Percentiles rank a stretch among this genome's conserved stretches.
These are phyloP conservation scores for Caranx melampygus DNA, from an alignment of 2,113 vertebrate genomes.

Conservation along the genomic window DNA sequence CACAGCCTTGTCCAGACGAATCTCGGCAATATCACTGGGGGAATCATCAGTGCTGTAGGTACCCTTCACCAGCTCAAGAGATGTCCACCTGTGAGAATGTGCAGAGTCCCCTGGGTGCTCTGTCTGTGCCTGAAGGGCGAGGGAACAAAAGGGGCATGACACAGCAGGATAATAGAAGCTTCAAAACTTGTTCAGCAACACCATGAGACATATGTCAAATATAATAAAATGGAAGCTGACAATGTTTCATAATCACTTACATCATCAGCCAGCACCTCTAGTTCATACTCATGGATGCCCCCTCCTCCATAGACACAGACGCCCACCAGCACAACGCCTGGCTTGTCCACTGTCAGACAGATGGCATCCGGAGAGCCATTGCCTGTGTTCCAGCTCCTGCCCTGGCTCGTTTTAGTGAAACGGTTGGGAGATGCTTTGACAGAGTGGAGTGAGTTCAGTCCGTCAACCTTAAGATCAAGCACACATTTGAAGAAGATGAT, in stretches of 20 bases:
- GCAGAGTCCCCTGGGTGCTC: constrained; percentile 95
- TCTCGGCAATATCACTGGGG: constrained; percentile 97
- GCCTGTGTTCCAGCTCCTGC: constrained; percentile 98
- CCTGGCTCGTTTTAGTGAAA: constrained; percentile 98
- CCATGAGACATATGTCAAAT: neutral
- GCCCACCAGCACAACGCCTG: constrained; percentile 95
- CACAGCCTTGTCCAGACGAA: constrained; percentile 96
- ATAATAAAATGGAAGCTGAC: neutral
- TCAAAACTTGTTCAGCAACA: neutral
- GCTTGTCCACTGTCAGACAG: constrained; percentile 96
- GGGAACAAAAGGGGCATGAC: neutral
- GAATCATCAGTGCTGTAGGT: constrained; percentile 99
- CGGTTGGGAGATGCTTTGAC: constrained; percentile 96
- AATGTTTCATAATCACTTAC: constrained; percentile 81
- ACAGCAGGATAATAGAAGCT: neutral
- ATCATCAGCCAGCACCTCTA: constrained; percentile 97
- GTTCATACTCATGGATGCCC: constrained; percentile 97
- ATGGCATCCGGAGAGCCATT: constrained; percentile 99
- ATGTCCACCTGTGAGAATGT: constrained; percentile 98
- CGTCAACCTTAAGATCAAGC: constrained; percentile 87
- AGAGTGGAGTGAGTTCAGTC: constrained; percentile 95
- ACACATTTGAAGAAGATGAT: neutral
- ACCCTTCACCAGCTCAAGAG: constrained; percentile 96
- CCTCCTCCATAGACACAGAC: constrained; percentile 99
- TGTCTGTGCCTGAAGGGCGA: constrained; percentile 85